These are phyloP conservation scores for Limnephilus auricula DNA, from an alignment of 2,888 invertebrate genomes.

Conservation along the genomic window DNA sequence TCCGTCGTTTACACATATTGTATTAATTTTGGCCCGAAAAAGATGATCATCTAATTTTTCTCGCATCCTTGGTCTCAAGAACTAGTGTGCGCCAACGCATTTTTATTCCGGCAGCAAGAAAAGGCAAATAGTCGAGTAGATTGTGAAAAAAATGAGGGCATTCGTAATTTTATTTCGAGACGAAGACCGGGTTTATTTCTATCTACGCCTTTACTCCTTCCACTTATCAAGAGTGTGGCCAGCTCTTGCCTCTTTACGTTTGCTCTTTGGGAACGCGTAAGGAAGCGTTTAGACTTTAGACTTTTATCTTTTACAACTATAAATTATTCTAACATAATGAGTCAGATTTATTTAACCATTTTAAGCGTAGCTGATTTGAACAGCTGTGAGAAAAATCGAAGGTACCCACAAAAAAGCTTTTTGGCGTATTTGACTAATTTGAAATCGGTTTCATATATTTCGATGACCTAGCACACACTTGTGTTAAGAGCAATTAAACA, in stretches of 20 bases:
- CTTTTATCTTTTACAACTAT: background rate
- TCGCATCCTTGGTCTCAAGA: background rate
- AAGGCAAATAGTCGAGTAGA: constrained; percentile 35
- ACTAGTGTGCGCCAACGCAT: constrained; percentile 36
- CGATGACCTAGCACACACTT: too few species aligned
- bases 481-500: too few species aligned
- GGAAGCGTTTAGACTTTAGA: background rate
- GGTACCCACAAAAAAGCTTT: too few species aligned
- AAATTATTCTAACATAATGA: too few species aligned
- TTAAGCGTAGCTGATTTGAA: too few species aligned
- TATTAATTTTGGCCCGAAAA: background rate
- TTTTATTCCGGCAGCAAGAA: constrained; percentile 34
- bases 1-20: background rate
- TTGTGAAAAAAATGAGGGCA: constrained; percentile 62
- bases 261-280: background rate
- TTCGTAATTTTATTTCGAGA: constrained; percentile 63
- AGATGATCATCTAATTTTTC: background rate
- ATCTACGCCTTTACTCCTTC: constrained; percentile 43
- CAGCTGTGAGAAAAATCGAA: too few species aligned
- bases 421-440: too few species aligned
- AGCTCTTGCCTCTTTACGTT: background rate
- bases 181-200: constrained; percentile 57
- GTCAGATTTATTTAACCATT: too few species aligned
- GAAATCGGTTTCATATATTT: too few species aligned
- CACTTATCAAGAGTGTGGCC: background rate